These are phyloP conservation scores for Dendrolimus pini DNA, from an alignment of 2,888 invertebrate genomes.

Conservation along the genomic window DNA sequence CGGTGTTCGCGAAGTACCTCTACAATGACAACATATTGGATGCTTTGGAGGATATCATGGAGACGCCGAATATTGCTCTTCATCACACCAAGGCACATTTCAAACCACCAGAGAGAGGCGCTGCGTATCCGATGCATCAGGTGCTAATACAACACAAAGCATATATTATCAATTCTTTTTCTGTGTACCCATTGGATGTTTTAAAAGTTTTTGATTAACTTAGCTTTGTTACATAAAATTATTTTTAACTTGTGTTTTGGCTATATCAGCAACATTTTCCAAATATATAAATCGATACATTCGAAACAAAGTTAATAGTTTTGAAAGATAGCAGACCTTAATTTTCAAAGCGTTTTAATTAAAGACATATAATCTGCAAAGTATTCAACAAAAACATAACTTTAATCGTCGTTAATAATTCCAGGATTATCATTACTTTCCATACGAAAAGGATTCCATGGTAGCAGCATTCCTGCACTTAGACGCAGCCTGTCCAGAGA, in stretches of 20 bases:
- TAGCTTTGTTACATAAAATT: no score
- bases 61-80: conserved; percentile 68
- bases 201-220: no score
- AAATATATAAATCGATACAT: no score
- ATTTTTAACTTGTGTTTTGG: no score
- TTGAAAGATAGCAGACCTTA: no score
- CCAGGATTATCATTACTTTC: conserved; percentile 79
- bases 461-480: conserved; percentile 76
- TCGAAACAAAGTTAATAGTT: no score
- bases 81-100: conserved; percentile 79
- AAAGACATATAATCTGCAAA: no score
- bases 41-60: conserved; percentile 72
- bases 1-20: conserved; percentile 63
- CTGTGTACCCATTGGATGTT: no score
- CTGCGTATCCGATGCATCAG: conserved; percentile 78
- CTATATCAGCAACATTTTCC: no score
- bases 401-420: no score
- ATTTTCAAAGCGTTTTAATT: no score
- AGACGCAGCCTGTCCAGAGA: conserved; percentile 73
- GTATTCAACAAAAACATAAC: no score
- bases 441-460: conserved; percentile 74
- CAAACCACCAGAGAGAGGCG: conserved; percentile 77
- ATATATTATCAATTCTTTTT: not conserved
- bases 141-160: conserved; percentile 21
- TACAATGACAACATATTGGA: conserved; percentile 66